Evolutionary conservation across 2,888 invertebrate genomes (phyloP), one percentile per base, ranked within the genome.

Genomic region (Corbicula japonica): DNA sequence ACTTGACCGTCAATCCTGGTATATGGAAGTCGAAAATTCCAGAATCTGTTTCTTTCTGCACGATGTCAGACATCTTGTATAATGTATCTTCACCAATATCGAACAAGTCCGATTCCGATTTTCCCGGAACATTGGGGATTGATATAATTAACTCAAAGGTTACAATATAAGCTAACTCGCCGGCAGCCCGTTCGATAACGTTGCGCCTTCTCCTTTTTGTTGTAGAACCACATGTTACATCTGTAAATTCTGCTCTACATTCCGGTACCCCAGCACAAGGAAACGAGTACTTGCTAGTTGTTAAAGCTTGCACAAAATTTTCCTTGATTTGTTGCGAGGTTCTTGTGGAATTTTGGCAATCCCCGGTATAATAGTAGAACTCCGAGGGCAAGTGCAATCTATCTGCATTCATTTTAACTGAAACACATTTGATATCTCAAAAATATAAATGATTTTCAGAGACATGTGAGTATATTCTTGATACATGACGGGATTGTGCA

Each of bases 321-420:
- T 60, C 41, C 65, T 54, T 38, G 30, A 76, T 76, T 46, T 71
- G 34, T 8, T 48, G 28, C 6, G 60, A 2, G 32, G 58, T 70
- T 28, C 50, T 44, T 34, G 48, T 38, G 1, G 69, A 54, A 15
- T 56, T 60, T 34, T 65, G 54, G 41, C 76, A 76, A 15, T 71
- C 34, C 12, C 65, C 66, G 10, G 56, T 66, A 32, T 66, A 76
- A 62, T 76, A 76, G 54, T 72, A 72, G 28, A 76, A 50, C 18
- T 76, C 66, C 6, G 71, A 68, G 1, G 68, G 66, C 50, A 76
- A 23, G 12, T 48, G 30, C 50, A 70, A 48, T 12, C 28, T 32
- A n/a, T 41, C 30, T 10, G 46, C 52, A 8, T 21, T 35, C 32
- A 28, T 48, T 48, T 60, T 48, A 28, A 18, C 50, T 65, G 21